phyloP scores from a whole-genome alignment of 2,113 vertebrate genomes.

The Cryptomyrus ogoouensis region DNA sequence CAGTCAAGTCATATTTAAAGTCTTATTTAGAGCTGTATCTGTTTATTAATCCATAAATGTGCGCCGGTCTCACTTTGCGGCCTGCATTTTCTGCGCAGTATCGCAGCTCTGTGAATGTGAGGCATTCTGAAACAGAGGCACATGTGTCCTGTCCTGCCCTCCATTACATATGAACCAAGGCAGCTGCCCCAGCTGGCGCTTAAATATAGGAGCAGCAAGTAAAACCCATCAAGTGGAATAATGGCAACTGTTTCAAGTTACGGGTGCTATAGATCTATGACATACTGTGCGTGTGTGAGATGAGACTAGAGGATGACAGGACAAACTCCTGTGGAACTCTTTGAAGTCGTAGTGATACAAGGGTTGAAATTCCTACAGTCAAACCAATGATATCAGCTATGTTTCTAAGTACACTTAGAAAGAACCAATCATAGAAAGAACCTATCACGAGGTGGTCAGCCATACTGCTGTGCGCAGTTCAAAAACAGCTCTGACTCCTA shows the following conservation, averaged over 20 bases:
- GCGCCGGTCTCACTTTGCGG: not conserved
- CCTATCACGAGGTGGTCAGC: not conserved
- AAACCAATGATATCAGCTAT: not conserved
- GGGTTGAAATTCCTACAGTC: not conserved
- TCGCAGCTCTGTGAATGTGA: not conserved
- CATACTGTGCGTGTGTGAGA: not conserved
- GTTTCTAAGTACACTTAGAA: not conserved
- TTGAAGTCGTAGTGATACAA: not conserved
- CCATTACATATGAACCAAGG: constrained; percentile 37
- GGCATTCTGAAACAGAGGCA: constrained; percentile 41
- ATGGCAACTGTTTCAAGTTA: constrained; percentile 51
- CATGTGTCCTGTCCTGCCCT: constrained; percentile 30
- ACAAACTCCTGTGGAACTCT: not conserved
- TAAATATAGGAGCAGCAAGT: constrained; percentile 61
- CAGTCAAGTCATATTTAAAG: not conserved
- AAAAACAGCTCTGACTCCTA: not conserved
- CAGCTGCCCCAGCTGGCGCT: constrained; percentile 51
- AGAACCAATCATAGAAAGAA: not conserved
- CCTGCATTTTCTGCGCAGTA: not conserved
- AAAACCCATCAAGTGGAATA: constrained; percentile 20
- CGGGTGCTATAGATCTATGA: constrained; percentile 40
- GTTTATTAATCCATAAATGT: not conserved
- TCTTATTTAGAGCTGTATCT: not conserved
- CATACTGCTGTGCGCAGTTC: not conserved
- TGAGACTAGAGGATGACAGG: not conserved